Percentiles rank a stretch among this genome's conserved stretches.
These are phyloP conservation scores for Gymnocephalus cernua DNA, from an alignment of 2,113 vertebrate species.

Conservation along the genomic window DNA sequence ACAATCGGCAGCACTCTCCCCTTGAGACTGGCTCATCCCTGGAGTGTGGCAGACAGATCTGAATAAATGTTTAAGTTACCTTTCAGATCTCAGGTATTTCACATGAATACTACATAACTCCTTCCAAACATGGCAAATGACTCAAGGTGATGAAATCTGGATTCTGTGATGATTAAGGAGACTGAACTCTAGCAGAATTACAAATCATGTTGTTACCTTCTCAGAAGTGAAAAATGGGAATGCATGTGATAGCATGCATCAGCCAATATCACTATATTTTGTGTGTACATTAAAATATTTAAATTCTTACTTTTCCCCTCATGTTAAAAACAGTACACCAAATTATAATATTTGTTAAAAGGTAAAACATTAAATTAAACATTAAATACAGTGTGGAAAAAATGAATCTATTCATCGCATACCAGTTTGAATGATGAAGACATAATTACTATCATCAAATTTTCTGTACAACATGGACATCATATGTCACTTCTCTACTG, in stretches of 20 bases:
- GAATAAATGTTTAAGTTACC: neutral
- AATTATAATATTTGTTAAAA: neutral
- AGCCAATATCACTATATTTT: neutral
- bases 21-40: neutral
- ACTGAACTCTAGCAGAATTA: neutral
- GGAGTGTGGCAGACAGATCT: neutral
- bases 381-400: neutral
- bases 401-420: neutral
- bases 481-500: conserved; percentile 39
- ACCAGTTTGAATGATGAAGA: conserved; percentile 39
- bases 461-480: conserved; percentile 44
- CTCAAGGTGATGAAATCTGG: neutral
- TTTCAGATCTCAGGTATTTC: neutral
- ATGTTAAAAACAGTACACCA: neutral
- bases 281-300: neutral
- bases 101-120: neutral
- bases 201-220: neutral
- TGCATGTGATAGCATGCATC: neutral
- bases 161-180: neutral
- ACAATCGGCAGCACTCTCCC: neutral
- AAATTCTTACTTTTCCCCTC: neutral
- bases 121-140: neutral
- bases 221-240: neutral
- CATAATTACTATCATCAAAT: conserved; percentile 72
- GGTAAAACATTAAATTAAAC: neutral